Conservation (phyloP, 2,797 vertebrate species). For the Poeciliopsis paucimaculata region DNA sequence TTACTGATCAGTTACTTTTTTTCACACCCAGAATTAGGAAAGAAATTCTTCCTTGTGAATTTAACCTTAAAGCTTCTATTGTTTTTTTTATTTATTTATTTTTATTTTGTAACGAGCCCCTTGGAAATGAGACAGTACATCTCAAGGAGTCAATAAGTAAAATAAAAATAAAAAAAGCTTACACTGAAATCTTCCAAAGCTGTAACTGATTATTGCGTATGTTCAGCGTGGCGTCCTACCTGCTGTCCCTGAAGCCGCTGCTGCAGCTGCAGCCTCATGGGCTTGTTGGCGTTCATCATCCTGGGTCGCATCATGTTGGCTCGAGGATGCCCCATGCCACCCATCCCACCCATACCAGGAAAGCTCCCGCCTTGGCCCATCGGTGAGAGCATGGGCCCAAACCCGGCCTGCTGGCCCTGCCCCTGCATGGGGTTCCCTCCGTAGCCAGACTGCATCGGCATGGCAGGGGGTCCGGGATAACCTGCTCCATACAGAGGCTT, state of each 20-base stretch:
- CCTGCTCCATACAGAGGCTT: conserved; percentile 89
- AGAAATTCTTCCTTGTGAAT: too few species aligned
- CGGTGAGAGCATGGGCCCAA: conserved; percentile 81
- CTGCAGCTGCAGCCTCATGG: conserved; percentile 94
- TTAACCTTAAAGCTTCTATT: too few species aligned
- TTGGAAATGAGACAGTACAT: too few species aligned
- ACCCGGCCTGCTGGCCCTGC: conserved; percentile 78
- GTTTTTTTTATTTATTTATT: too few species aligned
- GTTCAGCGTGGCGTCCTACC: conserved; percentile 72
- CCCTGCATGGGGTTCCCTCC: conserved; percentile 79
- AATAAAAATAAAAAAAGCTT: too few species aligned
- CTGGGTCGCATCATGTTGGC: conserved; percentile 88
- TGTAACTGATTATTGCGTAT: not conserved
- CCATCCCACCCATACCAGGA: conserved; percentile 86
- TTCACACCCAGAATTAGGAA: too few species aligned
- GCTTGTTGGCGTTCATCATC: conserved; percentile 89
- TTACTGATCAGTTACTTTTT: not conserved
- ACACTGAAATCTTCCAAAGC: not conserved
- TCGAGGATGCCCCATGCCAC: conserved; percentile 88
- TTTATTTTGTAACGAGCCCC: too few species aligned
- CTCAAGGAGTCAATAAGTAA: too few species aligned
- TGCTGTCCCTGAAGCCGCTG: conserved; percentile 97
- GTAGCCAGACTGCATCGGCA: conserved; percentile 87
- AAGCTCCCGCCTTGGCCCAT: conserved; percentile 88
- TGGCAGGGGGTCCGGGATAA: conserved; percentile 87